phyloP scores from a whole-genome alignment of 2,113 vertebrate species.

The Engystomops pustulosus region DNA sequence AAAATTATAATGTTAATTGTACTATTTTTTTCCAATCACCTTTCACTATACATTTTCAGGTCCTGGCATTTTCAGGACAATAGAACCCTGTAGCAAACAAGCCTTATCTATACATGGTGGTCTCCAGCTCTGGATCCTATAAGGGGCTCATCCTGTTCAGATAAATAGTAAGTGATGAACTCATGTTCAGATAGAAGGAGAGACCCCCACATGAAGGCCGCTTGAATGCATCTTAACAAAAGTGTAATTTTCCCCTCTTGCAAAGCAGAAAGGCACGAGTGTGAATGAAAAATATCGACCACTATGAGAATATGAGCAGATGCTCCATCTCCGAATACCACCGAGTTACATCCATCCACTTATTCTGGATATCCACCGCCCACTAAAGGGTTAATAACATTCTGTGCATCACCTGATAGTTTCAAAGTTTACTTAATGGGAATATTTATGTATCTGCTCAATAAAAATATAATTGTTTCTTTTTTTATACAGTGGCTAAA shows the following conservation, averaged over 20 bases:
- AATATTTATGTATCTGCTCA: no score
- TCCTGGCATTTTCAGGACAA: no score
- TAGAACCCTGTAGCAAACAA: not conserved
- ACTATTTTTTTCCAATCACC: no score
- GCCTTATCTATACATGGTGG: not conserved
- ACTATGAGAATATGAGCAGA: conserved; percentile 79
- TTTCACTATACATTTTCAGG: no score
- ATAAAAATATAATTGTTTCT: no score
- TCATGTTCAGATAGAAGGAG: conserved; percentile 22
- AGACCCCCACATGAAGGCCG: conserved; percentile 56
- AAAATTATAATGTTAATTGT: no score
- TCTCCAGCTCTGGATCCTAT: not conserved
- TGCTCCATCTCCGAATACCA: conserved; percentile 68
- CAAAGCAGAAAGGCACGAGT: conserved; percentile 70
- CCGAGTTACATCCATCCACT: not conserved
- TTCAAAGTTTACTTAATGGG: not conserved
- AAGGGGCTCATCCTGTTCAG: conserved; percentile 6
- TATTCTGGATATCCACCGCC: not conserved
- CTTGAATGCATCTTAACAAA: conserved; percentile 67
- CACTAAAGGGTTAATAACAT: not conserved
- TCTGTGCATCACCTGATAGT: not conserved
- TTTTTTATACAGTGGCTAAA: no score
- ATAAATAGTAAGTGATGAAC: conserved; percentile 34
- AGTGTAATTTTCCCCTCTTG: conserved; percentile 63
- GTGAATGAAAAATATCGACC: conserved; percentile 78